Evolutionary conservation across 2,888 invertebrate genomes (phyloP).

Genomic region (Kuschelorhynchus macadamiae): DNA sequence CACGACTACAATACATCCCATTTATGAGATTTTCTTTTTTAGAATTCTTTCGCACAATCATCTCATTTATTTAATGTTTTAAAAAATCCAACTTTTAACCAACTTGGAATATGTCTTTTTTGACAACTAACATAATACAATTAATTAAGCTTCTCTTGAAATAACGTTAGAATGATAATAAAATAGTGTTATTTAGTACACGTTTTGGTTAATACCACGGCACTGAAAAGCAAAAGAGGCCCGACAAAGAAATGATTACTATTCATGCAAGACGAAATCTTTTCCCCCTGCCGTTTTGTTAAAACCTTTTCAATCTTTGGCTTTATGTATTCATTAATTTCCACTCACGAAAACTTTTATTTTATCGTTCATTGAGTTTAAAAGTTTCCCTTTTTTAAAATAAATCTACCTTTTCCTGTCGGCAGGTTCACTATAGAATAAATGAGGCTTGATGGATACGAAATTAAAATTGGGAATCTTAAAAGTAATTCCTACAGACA

Average conservation of each 20-base stretch:
- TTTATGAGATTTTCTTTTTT: too few species aligned
- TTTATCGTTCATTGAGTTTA: constrained; percentile 45
- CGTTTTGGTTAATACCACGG: neutral
- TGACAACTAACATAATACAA: too few species aligned
- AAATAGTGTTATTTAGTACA: neutral
- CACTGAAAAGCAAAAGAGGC: constrained; percentile 27
- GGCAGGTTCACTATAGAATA: constrained; percentile 34
- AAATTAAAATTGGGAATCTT: constrained; percentile 32
- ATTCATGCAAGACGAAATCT: constrained; percentile 36
- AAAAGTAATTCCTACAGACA: constrained; percentile 11
- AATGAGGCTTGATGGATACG: constrained; percentile 41
- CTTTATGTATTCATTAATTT: constrained; percentile 55
- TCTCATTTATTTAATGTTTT: too few species aligned
- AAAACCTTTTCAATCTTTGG: constrained; percentile 50
- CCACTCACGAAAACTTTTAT: constrained; percentile 52
- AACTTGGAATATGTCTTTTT: too few species aligned
- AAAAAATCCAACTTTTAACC: too few species aligned
- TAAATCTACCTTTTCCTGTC: constrained; percentile 38
- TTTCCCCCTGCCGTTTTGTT: constrained; percentile 32
- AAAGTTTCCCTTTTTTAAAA: constrained; percentile 45
- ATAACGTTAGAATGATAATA: too few species aligned
- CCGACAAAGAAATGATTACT: constrained; percentile 35
- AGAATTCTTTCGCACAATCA: too few species aligned
- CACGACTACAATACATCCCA: too few species aligned
- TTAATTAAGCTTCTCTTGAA: too few species aligned